These are phyloP conservation scores for Epistrophe eligans DNA, from an alignment of 2,888 invertebrate genomes.

Conservation along the genomic window DNA sequence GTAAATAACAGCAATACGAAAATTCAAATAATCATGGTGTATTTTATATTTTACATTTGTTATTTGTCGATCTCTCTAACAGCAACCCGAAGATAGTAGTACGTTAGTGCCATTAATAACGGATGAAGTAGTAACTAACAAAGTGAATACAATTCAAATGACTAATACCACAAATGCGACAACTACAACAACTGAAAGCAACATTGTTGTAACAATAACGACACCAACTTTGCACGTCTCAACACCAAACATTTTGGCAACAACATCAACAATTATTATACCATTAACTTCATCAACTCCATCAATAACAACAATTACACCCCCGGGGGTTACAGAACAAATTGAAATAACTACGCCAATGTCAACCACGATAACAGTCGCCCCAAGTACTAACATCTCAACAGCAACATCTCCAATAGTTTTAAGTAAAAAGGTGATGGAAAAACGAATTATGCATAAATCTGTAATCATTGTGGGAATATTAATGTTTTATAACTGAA, in stretches of 20 bases:
- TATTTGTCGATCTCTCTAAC: constrained; percentile 72
- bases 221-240: constrained; percentile 52
- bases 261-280: constrained; percentile 60
- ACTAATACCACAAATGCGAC: constrained; percentile 64
- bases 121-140: constrained; percentile 69
- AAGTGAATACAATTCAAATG: constrained; percentile 70
- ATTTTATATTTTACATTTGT: constrained; percentile 67
- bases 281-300: constrained; percentile 67
- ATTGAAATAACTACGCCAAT: constrained; percentile 63
- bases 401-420: constrained; percentile 61
- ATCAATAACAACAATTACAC: constrained; percentile 63
- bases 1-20: constrained; percentile 63
- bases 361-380: constrained; percentile 65
- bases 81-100: constrained; percentile 72
- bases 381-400: constrained; percentile 63
- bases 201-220: constrained; percentile 53
- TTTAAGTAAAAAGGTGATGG: constrained; percentile 70
- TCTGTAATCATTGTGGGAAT: constrained; percentile 56
- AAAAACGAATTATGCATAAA: background rate
- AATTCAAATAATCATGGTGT: constrained; percentile 50
- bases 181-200: constrained; percentile 52
- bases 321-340: constrained; percentile 65
- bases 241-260: constrained; percentile 61
- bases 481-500: constrained; percentile 8
- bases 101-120: constrained; percentile 75